Base-by-base conservation (phyloP, 2,797 vertebrate genomes). In the Synaphobranchus kaupii region DNA sequence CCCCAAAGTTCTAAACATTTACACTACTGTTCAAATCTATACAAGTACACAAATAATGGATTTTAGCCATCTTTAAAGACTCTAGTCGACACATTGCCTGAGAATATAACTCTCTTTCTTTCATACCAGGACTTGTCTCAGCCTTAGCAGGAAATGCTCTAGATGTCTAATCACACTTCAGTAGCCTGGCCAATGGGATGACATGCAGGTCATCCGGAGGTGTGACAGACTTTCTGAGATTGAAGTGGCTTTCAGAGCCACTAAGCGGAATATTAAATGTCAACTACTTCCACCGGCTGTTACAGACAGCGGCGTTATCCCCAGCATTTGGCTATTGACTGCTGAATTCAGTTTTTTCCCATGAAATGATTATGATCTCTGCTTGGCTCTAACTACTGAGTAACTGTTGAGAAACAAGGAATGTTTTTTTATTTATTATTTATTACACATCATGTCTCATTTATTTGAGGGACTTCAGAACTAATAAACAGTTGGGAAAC, bases 201-300 rank as follows among this genome's bases (percentile, higher is more conserved):
- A 48, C 4, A 22, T 25, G 78, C 78, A 81, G 39, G 73, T 78
- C 34, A 39, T 9, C 34, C 39, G 17, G 73, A 80, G 73, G 80
- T 34, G 25, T 86, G 52, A 54, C 50, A 82, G 50, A 31, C 50
- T 56, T 83, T 83, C 48, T n/a, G 50, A 54, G 48, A 83, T 31
- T 83, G 8, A 84, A 44, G 34, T 22, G 54, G 39, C 8, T 58
- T 60, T 39, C 20, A 20, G 83, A 31, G 17, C 34, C 56, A 60
- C 13, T 68, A 48, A 81, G 83, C 63, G 71, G 80, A 83, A 87
- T n/a, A 50, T 39, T 84, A 87, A 87, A 87, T 87, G 80, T 52
- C 80, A 50, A 25, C 22, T 47, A 54, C 50, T 52, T 48, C 50
- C 17, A 28, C n/a, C 10, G 39, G 31, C 47, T 54, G 44, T 52